Conservation (phyloP, 2,113 vertebrate genomes). For the Brachyhypopomus gauderio region DNA sequence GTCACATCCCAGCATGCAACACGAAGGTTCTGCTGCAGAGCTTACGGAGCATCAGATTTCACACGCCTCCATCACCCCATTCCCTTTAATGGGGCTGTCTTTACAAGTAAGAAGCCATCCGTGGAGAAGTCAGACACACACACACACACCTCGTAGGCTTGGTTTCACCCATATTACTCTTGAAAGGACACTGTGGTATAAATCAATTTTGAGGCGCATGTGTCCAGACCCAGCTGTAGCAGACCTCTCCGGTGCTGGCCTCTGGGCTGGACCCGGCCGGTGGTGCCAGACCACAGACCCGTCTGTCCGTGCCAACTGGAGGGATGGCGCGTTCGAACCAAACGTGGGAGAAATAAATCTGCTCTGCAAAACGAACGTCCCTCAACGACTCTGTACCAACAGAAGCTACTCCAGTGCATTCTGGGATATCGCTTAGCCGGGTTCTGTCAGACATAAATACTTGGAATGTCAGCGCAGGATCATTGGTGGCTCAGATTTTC, state of each 20-base stretch:
- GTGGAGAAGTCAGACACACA: constrained; percentile 33
- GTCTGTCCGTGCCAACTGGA: not conserved
- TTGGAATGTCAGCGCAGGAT: too few species aligned
- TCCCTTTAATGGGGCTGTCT: constrained; percentile 61
- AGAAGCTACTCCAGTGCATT: too few species aligned
- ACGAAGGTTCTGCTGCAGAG: constrained; percentile 56
- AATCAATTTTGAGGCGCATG: not conserved
- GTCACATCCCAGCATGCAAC: not conserved
- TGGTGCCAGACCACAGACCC: not conserved
- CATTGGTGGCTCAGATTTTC: too few species aligned
- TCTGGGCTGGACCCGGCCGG: not conserved
- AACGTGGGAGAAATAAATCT: not conserved
- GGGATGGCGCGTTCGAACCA: not conserved
- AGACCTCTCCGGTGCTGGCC: not conserved
- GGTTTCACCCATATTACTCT: constrained; percentile 7
- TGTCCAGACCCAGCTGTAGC: not conserved
- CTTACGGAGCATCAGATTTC: constrained; percentile 60
- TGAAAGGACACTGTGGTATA: constrained; percentile 21
- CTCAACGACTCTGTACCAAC: not conserved
- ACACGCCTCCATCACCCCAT: constrained; percentile 58
- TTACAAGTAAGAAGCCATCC: constrained; percentile 58
- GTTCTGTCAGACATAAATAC: too few species aligned
- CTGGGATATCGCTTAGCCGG: too few species aligned
- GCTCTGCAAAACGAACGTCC: not conserved
- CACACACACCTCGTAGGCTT: not conserved